Evolutionary conservation across 1,140 invertebrate genomes (phyloP).

Genomic region (Neoseiulus cucumeris): DNA sequence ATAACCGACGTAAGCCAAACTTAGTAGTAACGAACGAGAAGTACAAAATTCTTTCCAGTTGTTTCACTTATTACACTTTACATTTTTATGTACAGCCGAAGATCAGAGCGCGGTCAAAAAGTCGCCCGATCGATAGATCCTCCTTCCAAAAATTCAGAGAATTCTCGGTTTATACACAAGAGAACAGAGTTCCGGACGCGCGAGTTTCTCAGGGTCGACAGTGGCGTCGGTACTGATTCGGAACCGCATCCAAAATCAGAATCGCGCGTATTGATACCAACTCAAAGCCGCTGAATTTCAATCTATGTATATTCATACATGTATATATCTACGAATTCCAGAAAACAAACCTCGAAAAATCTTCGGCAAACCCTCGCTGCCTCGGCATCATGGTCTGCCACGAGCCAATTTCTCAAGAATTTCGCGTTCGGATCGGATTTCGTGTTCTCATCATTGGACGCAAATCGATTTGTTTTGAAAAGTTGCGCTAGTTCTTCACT

Average conservation of each 20-base stretch:
- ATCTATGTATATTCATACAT: too few relatives aligned
- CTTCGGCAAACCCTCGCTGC: too few relatives aligned
- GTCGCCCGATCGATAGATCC: background rate
- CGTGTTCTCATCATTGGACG: too few relatives aligned
- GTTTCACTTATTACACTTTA: slow-evolving; percentile 8
- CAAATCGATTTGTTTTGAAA: too few relatives aligned
- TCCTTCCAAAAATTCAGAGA: background rate
- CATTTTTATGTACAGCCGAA: slow-evolving; percentile 5
- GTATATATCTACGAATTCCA: too few relatives aligned
- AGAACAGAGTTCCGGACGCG: background rate
- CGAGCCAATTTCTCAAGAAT: too few relatives aligned
- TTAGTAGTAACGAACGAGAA: background rate
- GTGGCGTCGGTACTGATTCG: background rate
- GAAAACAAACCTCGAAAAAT: too few relatives aligned
- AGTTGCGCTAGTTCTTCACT: too few relatives aligned
- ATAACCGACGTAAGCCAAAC: background rate
- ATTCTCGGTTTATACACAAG: background rate
- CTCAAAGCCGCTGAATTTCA: too few relatives aligned
- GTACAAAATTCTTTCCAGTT: background rate
- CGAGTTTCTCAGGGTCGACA: background rate
- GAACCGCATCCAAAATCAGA: background rate
- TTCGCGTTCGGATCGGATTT: too few relatives aligned
- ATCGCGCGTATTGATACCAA: background rate
- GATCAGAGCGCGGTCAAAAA: background rate
- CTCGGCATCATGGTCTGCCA: too few relatives aligned